Base-by-base conservation (phyloP, 1,140 invertebrate genomes). In the Holcopasites calliopsidis region DNA sequence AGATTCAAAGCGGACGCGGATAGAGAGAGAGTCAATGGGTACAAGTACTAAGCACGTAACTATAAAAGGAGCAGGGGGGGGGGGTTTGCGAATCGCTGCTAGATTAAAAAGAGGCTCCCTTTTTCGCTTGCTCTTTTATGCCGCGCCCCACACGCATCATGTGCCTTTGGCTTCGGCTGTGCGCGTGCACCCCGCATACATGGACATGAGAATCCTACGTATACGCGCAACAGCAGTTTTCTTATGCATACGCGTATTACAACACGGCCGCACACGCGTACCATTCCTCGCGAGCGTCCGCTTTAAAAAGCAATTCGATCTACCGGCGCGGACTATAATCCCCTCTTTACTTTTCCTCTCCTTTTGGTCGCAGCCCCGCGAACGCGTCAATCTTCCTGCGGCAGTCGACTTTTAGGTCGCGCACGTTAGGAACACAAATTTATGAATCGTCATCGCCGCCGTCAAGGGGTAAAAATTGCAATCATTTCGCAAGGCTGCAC, bases 91-190 rank as follows among this genome's bases (percentile, higher is more conserved):
- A 91, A 91, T 90, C 88, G 89, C 90, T 88, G 90, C 88, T 90
- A 90, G 90, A 91, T 91, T 91, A 91, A 91, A 90, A 91, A 90
- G 88, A 90, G 89, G 85, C 88, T 91, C 90, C 88, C 89, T 90
- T 89, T 89, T 91, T 89, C 84, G 88, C 86, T 91, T 88, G 87
- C 90, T 89, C 90, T 91, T 90, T 91, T 91, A 90, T 91, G 84
- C 80, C 82, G 84, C 71, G 76, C 87, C 83, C 80, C 77, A 78
- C 65, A 77, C 78, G 74, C 78, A 80, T 83, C 77, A 58, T 79
- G 71, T 31, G 72, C 81, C 69, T 52, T 77, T 66, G 33, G 61
- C 81, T 57, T 73, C 75, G 44, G 69, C 31, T 16, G 11, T 31
- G 49, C 57, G 18, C 52, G 62, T 58, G 64, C 60, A 65, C 76